Evolutionary conservation across 2,888 invertebrate species (phyloP).

Genomic region (Syritta pipiens): DNA sequence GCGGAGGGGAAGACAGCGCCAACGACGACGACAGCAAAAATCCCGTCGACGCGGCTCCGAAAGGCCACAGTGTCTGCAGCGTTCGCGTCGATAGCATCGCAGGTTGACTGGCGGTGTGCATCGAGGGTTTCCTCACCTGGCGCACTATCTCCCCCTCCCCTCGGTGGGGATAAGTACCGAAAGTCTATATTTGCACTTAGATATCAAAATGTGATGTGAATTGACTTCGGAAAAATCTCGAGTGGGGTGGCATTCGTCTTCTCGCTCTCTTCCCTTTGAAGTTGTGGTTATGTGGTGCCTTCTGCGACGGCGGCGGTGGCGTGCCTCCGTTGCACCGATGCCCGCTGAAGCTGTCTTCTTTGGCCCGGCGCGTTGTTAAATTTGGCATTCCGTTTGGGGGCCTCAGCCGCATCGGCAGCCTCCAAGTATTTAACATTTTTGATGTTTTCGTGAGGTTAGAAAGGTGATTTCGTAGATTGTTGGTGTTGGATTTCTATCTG

Average conservation of each 20-base stretch:
- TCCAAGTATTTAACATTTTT: slow-evolving; percentile 68
- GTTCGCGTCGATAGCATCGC: slow-evolving; percentile 57
- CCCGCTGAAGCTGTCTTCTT: background rate
- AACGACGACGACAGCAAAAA: background rate
- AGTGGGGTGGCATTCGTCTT: slow-evolving; percentile 48
- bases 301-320: background rate
- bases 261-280: slow-evolving; percentile 19
- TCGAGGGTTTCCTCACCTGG: slow-evolving; percentile 62
- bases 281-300: background rate
- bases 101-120: slow-evolving; percentile 43
- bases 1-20: slow-evolving; percentile 22
- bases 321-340: background rate
- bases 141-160: slow-evolving; percentile 27
- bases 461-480: slow-evolving; percentile 58
- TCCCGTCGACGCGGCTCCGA: background rate
- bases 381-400: slow-evolving; percentile 66
- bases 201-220: slow-evolving; percentile 70
- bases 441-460: slow-evolving; percentile 69
- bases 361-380: slow-evolving; percentile 38
- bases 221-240: slow-evolving; percentile 58
- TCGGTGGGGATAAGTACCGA: slow-evolving; percentile 65
- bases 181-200: slow-evolving; percentile 69
- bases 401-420: slow-evolving; percentile 29
- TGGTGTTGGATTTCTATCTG: slow-evolving; percentile 15
- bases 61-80: slow-evolving; percentile 58